A percentile compares a stretch with the other conserved stretches of the same genome.
Evolutionary conservation across 1,140 invertebrate species (phyloP).

Genomic region (Planococcus citri): DNA sequence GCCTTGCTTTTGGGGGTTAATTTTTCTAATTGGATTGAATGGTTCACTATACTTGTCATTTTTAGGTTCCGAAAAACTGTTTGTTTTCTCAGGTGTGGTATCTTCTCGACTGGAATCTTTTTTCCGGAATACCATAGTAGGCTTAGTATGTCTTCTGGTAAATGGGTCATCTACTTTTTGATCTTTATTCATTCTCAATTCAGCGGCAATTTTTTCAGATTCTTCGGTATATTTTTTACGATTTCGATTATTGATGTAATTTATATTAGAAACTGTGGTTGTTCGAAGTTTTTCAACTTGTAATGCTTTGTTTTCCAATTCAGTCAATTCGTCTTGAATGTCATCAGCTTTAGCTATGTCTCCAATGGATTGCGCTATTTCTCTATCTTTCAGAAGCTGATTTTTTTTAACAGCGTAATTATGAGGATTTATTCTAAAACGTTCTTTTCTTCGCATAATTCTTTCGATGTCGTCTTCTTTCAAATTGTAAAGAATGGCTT

Average conservation of each 20-base stretch:
- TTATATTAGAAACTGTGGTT: conserved; percentile 84
- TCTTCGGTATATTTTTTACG: conserved; percentile 82
- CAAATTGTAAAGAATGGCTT: conserved; percentile 77
- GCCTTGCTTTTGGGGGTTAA: conserved; percentile 30
- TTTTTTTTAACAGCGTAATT: conserved; percentile 98
- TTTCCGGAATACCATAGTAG: conserved; percentile 66
- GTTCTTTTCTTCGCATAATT: conserved; percentile 86
- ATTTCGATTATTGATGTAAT: conserved; percentile 93
- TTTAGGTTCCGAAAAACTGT: neutral
- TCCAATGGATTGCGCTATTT: conserved; percentile 52
- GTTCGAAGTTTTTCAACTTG: conserved; percentile 82
- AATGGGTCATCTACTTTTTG: conserved; percentile 82
- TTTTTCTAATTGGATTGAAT: conserved; percentile 16
- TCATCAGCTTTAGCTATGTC: conserved; percentile 60
- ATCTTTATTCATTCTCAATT: conserved; percentile 62
- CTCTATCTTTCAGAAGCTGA: conserved; percentile 79
- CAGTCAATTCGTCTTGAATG: conserved; percentile 53
- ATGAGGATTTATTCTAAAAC: conserved; percentile 80
- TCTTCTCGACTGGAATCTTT: conserved; percentile 36
- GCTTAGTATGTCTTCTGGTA: conserved; percentile 80
- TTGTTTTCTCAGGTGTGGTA: neutral
- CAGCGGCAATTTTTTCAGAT: conserved; percentile 78
- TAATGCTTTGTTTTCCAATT: conserved; percentile 78
- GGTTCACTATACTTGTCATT: conserved; percentile 18
- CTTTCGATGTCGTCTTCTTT: conserved; percentile 68